Conservation (phyloP, 2,797 vertebrate species). For the Acanthurus lineatus region DNA sequence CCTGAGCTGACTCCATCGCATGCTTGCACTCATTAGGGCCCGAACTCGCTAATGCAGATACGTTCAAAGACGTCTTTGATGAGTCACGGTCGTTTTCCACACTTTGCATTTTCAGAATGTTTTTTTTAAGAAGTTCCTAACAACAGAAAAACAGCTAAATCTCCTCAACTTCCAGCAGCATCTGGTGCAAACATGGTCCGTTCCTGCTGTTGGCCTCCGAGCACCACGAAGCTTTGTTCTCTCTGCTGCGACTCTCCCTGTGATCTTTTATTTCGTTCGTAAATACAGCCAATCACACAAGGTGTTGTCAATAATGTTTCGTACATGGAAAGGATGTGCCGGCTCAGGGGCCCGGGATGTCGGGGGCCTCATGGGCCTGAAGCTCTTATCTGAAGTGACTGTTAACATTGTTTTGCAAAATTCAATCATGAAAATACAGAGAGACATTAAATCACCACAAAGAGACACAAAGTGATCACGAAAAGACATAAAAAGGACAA, state of each 20-base stretch:
- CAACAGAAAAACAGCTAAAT: conserved; percentile 26
- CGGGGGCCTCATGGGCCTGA: no score
- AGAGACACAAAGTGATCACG: no score
- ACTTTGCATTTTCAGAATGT: conserved; percentile 28
- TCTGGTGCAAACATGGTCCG: conserved; percentile 50
- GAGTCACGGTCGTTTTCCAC: background rate
- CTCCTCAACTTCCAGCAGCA: conserved; percentile 15
- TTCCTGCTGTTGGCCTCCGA: conserved; percentile 5
- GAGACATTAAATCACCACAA: no score
- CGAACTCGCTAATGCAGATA: background rate
- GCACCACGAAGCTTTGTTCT: conserved; percentile 35
- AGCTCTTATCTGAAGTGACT: no score
- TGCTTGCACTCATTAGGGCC: background rate
- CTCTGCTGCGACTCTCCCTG: conserved; percentile 9
- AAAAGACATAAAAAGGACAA: no score
- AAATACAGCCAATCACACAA: conserved; percentile 3
- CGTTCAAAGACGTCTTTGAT: background rate
- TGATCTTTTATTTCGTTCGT: background rate
- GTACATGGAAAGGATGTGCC: no score
- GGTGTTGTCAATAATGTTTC: conserved; percentile 4
- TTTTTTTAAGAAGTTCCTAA: conserved; percentile 18
- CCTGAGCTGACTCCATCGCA: conserved; percentile 27
- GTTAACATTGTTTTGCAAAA: no score
- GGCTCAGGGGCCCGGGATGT: no score
- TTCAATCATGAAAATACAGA: no score